These are phyloP conservation scores for Hormaphis cornu DNA, from an alignment of 1,140 invertebrate genomes.

Conservation along the genomic window DNA sequence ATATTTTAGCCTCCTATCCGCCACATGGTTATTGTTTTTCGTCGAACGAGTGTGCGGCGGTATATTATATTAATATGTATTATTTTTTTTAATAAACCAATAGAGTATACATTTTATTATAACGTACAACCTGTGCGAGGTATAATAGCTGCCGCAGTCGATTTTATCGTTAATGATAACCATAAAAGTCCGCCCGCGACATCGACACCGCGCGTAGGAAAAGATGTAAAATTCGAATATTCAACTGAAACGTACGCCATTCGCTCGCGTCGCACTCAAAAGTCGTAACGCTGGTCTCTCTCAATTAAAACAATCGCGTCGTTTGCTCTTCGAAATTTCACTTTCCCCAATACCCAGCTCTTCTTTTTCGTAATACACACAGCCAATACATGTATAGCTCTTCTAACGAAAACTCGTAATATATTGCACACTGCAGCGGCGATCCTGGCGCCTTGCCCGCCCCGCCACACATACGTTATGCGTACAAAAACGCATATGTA, in stretches of 20 bases:
- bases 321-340: conserved; percentile 25
- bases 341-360: not conserved
- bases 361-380: not conserved
- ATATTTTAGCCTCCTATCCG: not conserved
- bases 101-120: conserved; percentile 19
- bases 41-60: not conserved
- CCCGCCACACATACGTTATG: conserved; percentile 1
- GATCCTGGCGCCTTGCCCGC: conserved; percentile 13
- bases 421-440: no score
- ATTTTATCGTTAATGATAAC: conserved; percentile 28
- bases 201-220: not conserved
- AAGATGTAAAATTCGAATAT: conserved; percentile 8
- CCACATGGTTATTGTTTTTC: conserved; percentile 30
- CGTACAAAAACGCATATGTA: not conserved
- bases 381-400: not conserved
- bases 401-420: not conserved
- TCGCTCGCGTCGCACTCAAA: conserved; percentile 22
- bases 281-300: conserved; percentile 21
- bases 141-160: conserved; percentile 27
- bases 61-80: no score
- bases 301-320: conserved; percentile 19
- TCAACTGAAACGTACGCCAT: conserved; percentile 9
- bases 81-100: not conserved
- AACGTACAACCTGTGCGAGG: not conserved
- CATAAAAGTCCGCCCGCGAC: conserved; percentile 25